Base-by-base conservation (phyloP, 2,113 vertebrate species). In the Archocentrus centrarchus region DNA sequence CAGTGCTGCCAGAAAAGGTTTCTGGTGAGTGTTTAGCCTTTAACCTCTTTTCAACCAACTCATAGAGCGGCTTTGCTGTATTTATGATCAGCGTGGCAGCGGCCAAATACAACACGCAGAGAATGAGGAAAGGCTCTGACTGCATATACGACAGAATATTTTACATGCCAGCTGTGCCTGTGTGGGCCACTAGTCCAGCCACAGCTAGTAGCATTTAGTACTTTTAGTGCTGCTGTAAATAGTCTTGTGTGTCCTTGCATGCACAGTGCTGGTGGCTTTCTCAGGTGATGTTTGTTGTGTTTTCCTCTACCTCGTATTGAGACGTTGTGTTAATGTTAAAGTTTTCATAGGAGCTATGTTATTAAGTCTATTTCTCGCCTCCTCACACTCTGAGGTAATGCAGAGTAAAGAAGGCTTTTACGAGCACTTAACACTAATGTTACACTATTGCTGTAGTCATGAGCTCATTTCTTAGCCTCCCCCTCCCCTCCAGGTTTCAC, bases 371-470 rank as follows among this genome's bases (percentile, higher is more conserved):
- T 76, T 76, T 89, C 62, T 85, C 14, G 13, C 68, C 62, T 70
- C 59, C 80, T 75, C 77, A 80, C 86, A 77, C 62, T 83, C 83
- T 94, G 89, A 92, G 87, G 91, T 94, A 90, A 92, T 89, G 89
- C 83, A 39, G 47, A 83, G 86, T n/a, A 88, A 82, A 86, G 68
- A 73, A 6, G 30, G 50, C 3, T 91, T 94, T 94, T 91, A 93
- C 27, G 77, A 91, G 89, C 82, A 85, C 81, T 90, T 91, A 91
- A 91, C 86, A 81, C 83, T 77, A 73, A 87, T 81, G 82, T 91
- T 90, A 84, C 81, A 85, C 81, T 81, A 81, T 88, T 85, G 68
- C 84, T 88, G 81, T 59, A 86, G 85, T 77, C 80, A 86, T 93
- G 91, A 93, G 83, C 88, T 94, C 92, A 91, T 93, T 81, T 89